phyloP scores from a whole-genome alignment of 2,113 vertebrate species.

The Caloenas nicobarica region DNA sequence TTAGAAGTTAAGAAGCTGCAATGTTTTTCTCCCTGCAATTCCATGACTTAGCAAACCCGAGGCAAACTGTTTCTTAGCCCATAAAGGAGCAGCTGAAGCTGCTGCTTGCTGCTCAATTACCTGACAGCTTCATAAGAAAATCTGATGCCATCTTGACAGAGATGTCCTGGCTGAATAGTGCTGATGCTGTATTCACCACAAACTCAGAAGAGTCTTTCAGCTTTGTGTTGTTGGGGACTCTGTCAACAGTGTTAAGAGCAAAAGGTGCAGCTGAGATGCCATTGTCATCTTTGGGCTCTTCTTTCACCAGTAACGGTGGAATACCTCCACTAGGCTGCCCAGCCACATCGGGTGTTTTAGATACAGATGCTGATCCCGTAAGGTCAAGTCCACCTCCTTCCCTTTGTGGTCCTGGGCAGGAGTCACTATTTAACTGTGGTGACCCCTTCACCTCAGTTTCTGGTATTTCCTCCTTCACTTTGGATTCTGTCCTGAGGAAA shows the following conservation, averaged over 20 bases:
- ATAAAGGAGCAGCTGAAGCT: neutral
- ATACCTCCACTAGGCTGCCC: conserved; percentile 80
- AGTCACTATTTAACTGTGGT: conserved; percentile 77
- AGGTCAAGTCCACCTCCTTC: conserved; percentile 75
- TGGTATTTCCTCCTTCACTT: conserved; percentile 96
- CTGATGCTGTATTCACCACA: conserved; percentile 83
- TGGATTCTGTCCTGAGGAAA: conserved; percentile 94
- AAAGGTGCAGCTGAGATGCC: conserved; percentile 85
- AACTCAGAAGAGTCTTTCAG: conserved; percentile 87
- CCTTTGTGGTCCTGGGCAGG: conserved; percentile 78
- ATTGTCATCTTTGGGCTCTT: conserved; percentile 92
- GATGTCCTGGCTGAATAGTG: conserved; percentile 96
- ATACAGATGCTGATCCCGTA: conserved; percentile 68
- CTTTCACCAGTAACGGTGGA: conserved; percentile 86
- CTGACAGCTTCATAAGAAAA: conserved; percentile 98
- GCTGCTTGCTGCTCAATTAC: conserved; percentile 70
- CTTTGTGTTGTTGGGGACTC: conserved; percentile 84
- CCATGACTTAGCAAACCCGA: neutral
- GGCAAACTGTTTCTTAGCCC: neutral
- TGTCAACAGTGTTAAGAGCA: conserved; percentile 83
- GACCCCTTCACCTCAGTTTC: conserved; percentile 92
- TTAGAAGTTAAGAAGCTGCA: neutral
- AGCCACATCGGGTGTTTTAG: conserved; percentile 78
- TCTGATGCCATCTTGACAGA: conserved; percentile 97
- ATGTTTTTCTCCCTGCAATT: neutral